phyloP scores from a whole-genome alignment of 2,888 invertebrate genomes.

The Drosophila pegasa region DNA sequence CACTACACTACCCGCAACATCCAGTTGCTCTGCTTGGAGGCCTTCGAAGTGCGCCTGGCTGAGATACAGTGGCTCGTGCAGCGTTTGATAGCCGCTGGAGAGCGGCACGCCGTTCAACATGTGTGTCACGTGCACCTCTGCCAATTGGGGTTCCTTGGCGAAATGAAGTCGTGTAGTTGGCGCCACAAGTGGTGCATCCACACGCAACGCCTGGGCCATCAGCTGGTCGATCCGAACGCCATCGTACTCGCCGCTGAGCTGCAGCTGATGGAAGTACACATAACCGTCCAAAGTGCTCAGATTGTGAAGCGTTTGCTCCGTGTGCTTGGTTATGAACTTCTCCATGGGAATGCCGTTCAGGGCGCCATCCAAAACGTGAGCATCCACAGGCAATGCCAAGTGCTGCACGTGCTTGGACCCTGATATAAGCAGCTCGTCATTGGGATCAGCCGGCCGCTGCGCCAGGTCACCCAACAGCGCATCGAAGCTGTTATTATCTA shows the following conservation, averaged over 20 bases:
- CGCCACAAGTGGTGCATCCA: slow-evolving; percentile 83
- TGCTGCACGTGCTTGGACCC: slow-evolving; percentile 85
- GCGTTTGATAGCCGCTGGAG: slow-evolving; percentile 63
- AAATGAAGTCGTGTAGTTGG: slow-evolving; percentile 82
- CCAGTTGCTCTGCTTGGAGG: slow-evolving; percentile 75
- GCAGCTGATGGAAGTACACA: slow-evolving; percentile 85
- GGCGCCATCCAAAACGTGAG: slow-evolving; percentile 83
- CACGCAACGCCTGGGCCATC: slow-evolving; percentile 83
- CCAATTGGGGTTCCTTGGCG: slow-evolving; percentile 44
- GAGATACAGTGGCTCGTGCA: slow-evolving; percentile 78
- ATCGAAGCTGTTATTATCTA: slow-evolving; percentile 84
- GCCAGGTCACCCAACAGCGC: slow-evolving; percentile 85
- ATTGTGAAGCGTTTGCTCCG: slow-evolving; percentile 85
- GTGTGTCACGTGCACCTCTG: slow-evolving; percentile 76
- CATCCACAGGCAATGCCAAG: slow-evolving; percentile 83
- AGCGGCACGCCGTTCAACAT: slow-evolving; percentile 83
- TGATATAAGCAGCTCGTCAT: slow-evolving; percentile 82
- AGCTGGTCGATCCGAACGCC: slow-evolving; percentile 85
- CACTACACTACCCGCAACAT: slow-evolving; percentile 82
- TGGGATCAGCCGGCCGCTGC: slow-evolving; percentile 83
- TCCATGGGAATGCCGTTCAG: slow-evolving; percentile 85
- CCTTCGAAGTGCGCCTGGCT: slow-evolving; percentile 69
- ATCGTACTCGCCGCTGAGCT: slow-evolving; percentile 84
- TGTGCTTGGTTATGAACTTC: slow-evolving; percentile 85
- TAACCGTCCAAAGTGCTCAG: slow-evolving; percentile 83